Evolutionary conservation across 2,888 invertebrate genomes (phyloP).

Genomic region (Epirrhoe alternata): DNA sequence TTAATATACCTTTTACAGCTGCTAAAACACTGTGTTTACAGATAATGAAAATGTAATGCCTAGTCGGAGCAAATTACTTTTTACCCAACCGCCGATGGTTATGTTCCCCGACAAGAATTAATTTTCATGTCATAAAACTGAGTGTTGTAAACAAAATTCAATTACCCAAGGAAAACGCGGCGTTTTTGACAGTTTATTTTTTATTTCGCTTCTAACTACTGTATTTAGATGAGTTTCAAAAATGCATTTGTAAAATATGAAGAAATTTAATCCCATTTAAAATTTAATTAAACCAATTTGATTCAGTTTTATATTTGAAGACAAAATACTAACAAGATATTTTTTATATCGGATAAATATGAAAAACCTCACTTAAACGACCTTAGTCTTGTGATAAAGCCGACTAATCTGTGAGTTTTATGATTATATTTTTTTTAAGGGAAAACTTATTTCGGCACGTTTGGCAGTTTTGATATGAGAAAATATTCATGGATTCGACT

Average conservation of each 20-base stretch:
- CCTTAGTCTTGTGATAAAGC: no score
- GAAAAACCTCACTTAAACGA: no score
- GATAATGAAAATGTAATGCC: slow-evolving; percentile 61
- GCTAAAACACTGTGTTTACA: slow-evolving; percentile 61
- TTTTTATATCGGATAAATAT: no score
- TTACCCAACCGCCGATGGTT: slow-evolving; percentile 31
- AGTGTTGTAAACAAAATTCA: slow-evolving; percentile 65
- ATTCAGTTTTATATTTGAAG: no score
- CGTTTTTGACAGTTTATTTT: slow-evolving; percentile 15
- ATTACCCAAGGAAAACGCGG: slow-evolving; percentile 48
- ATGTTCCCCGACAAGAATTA: slow-evolving; percentile 57
- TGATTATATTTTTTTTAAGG: no score
- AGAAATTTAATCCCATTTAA: no score
- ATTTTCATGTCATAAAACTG: slow-evolving; percentile 65
- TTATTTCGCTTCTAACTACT: slow-evolving; percentile 2
- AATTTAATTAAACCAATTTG: no score
- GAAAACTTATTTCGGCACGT: no score
- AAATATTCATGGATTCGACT: no score
- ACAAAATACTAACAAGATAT: no score
- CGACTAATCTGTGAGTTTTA: no score
- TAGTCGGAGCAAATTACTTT: slow-evolving; percentile 53
- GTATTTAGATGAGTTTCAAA: not conserved
- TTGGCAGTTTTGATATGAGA: no score
- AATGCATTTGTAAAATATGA: not conserved
- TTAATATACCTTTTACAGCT: slow-evolving; percentile 58